Percentiles rank a stretch among this genome's conserved stretches.
These are phyloP conservation scores for Resseliella maxima DNA, from an alignment of 2,888 invertebrate genomes.

Conservation along the genomic window DNA sequence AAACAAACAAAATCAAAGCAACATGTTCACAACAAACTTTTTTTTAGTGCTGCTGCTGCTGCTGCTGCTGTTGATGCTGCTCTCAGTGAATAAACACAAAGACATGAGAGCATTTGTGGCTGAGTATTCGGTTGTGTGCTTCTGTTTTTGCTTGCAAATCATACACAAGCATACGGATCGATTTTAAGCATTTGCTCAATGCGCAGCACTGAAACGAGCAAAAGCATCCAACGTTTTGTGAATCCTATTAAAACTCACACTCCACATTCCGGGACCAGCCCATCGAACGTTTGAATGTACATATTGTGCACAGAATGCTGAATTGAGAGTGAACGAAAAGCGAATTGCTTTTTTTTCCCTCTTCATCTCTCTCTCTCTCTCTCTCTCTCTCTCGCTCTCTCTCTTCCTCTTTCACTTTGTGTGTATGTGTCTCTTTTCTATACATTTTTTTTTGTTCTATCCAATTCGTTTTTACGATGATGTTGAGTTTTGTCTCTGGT, in stretches of 20 bases:
- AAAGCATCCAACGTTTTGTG: conserved; percentile 9
- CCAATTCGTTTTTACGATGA: conserved; percentile 15
- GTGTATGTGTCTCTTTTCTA: too few relatives aligned
- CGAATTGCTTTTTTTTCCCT: neutral
- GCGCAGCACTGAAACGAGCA: neutral
- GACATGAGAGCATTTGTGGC: conserved; percentile 41
- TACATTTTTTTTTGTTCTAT: neutral
- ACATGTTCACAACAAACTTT: conserved; percentile 35
- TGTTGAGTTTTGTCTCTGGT: conserved; percentile 47
- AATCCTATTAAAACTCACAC: conserved; percentile 7
- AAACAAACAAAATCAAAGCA: conserved; percentile 47
- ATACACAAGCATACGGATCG: neutral
- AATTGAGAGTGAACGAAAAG: neutral
- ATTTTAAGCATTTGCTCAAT: conserved; percentile 37
- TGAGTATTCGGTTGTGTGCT: neutral
- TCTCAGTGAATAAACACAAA: neutral
- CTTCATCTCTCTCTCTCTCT: neutral
- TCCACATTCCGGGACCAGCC: conserved; percentile 5
- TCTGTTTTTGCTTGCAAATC: conserved; percentile 31
- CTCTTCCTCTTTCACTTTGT: too few relatives aligned
- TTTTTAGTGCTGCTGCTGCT: too few relatives aligned
- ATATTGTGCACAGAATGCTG: neutral
- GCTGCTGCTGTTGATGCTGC: too few relatives aligned
- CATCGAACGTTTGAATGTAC: neutral
- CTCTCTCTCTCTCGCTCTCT: too few relatives aligned